Conservation (phyloP, 92 coral and sea anemone species). For the Plumapathes pennacea region DNA sequence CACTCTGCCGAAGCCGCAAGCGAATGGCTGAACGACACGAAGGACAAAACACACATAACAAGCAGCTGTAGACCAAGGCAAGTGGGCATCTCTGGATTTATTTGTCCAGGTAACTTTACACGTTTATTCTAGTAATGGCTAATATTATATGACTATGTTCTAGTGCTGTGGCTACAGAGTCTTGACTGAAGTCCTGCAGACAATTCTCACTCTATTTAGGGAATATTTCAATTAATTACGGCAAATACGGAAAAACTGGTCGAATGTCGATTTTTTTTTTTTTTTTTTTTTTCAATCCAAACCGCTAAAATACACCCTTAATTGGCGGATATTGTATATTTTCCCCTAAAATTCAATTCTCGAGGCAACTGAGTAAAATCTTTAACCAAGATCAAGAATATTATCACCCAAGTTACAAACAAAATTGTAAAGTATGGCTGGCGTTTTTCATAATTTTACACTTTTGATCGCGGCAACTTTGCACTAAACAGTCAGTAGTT, state of each 20-base stretch:
- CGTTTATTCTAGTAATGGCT: background rate
- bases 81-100: background rate
- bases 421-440: too few species aligned
- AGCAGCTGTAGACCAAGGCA: background rate
- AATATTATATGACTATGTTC: constrained; percentile 2
- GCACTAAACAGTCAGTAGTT: too few species aligned
- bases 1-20: constrained; percentile 66
- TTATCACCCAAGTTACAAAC: too few species aligned
- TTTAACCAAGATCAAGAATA: too few species aligned
- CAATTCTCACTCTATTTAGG: background rate
- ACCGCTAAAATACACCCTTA: too few species aligned
- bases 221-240: background rate
- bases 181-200: background rate
- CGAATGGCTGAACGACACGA: constrained; percentile 60
- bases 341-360: too few species aligned
- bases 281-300: background rate
- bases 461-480: too few species aligned
- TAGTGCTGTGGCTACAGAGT: background rate
- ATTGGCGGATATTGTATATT: too few species aligned
- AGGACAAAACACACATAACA: constrained; percentile 15
- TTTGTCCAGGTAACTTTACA: background rate
- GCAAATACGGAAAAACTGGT: background rate
- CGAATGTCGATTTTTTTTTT: background rate
- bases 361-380: too few species aligned
- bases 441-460: too few species aligned